Conservation (phyloP, 2,797 vertebrate species). For the Scarus forsteni region DNA sequence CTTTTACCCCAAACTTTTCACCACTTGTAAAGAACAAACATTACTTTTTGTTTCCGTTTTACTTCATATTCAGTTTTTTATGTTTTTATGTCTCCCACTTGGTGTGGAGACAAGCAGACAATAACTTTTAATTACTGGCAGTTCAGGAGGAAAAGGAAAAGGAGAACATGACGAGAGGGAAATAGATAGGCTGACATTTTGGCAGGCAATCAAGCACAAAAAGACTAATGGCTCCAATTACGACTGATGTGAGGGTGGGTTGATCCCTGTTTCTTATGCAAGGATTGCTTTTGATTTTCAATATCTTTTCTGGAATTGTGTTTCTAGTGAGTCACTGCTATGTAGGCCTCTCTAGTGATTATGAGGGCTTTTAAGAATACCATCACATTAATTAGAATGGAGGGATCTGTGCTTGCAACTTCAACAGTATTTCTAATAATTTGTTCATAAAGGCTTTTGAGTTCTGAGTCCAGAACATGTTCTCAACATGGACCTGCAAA, state of each 20-base stretch:
- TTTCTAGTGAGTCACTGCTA: conserved; percentile 41
- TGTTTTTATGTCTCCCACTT: conserved; percentile 29
- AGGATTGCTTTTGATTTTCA: conserved; percentile 36
- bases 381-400: conserved; percentile 28
- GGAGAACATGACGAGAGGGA: conserved; percentile 37
- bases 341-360: conserved; percentile 9
- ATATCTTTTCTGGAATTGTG: conserved; percentile 11
- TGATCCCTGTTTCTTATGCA: conserved; percentile 63
- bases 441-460: background rate
- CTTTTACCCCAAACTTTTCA: conserved; percentile 13
- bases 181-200: conserved; percentile 73
- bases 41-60: background rate
- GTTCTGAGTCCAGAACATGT: background rate
- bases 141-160: conserved; percentile 2
- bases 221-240: conserved; percentile 79
- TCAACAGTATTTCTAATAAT: background rate
- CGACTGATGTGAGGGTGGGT: conserved; percentile 63
- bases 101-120: conserved; percentile 51
- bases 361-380: conserved; percentile 7
- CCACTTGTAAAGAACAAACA: conserved; percentile 20
- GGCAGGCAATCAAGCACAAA: conserved; percentile 74
- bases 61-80: background rate
- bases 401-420: background rate
- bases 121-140: conserved; percentile 71
- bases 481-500: too few relatives aligned